phyloP scores from a whole-genome alignment of 2,797 vertebrate genomes.

The Arnoldichthys spilopterus region DNA sequence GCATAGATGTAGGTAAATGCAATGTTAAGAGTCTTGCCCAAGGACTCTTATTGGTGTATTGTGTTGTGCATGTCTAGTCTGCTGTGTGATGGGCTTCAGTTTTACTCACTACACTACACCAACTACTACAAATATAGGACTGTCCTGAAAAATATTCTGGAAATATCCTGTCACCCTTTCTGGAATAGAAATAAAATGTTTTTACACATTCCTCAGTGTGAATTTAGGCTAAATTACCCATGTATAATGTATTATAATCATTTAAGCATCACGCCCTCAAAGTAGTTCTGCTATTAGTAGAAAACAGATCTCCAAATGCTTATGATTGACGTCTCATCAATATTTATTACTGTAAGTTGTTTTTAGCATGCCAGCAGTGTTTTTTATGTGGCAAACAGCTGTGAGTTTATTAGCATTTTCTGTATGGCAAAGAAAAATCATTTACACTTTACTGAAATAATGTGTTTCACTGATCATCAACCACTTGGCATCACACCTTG shows the following conservation, averaged over 20 bases:
- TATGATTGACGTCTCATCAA: neutral
- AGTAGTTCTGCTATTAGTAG: neutral
- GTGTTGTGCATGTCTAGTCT: too few species aligned
- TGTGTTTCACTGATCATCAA: neutral
- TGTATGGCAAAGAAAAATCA: neutral
- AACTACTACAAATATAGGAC: too few species aligned
- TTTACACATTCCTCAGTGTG: neutral
- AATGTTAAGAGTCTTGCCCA: too few species aligned
- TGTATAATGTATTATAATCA: neutral
- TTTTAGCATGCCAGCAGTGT: neutral
- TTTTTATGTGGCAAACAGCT: neutral
- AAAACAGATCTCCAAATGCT: neutral
- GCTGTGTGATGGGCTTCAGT: too few species aligned
- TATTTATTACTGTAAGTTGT: neutral
- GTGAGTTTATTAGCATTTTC: neutral
- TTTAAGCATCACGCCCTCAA: neutral
- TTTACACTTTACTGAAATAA: neutral
- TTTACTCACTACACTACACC: too few species aligned
- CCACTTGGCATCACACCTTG: neutral
- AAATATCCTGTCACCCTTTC: neutral
- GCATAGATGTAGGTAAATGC: too few species aligned
- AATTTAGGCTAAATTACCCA: neutral
- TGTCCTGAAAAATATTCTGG: too few species aligned
- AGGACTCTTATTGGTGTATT: too few species aligned
- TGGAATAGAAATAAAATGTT: neutral